Evolutionary conservation across 2,797 vertebrate genomes (phyloP), one percentile per base, ranked within the genome.

Genomic region (Dipus sagitta): DNA sequence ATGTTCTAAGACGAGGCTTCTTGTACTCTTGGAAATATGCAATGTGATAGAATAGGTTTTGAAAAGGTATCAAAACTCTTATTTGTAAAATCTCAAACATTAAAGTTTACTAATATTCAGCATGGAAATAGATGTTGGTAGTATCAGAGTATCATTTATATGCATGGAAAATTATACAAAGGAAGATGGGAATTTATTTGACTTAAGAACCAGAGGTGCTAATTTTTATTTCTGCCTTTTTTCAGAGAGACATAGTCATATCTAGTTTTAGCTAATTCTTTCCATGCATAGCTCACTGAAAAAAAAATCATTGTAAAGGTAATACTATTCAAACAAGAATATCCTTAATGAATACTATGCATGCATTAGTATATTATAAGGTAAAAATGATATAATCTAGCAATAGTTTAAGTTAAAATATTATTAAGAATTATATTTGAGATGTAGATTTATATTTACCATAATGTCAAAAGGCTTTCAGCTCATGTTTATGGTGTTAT

Each of bases 201-300:
- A 28, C 95, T 96, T 72, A 77, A 94, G n/a, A 88, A 64, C 90
- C 92, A 58, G 28, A 81, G 52, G 24, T 68, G 62, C 34, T 95
- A 21, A 84, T 77, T 91, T 92, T 90, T 91, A 86, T 81, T 71
- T 92, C 17, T 86, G 42, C n/a, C 24, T 86, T 90, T 7, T 84
- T 89, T 24, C 13, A 23, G 47, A 26, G 52, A 89, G 4, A 94
- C 3, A 84, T 60, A 47, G 71, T 86, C 92, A 75, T 3, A 30
- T 71, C 11, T 94, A n/a, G 23, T 80, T 84, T 94, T 65, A 86
- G 68, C 23, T 38, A 91, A 92, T 34, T 92, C 80, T 90, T 79
- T 81, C 0, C 83, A 85, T 26, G 87, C 70, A 85, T 54, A 74
- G 60, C 3, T 47, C 30, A 72, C 30, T 92, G 38, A 32, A 74